A percentile compares a stretch with the other conserved stretches of the same genome.
phyloP scores from a whole-genome alignment of 2,113 vertebrate species.

The Daboia siamensis region DNA sequence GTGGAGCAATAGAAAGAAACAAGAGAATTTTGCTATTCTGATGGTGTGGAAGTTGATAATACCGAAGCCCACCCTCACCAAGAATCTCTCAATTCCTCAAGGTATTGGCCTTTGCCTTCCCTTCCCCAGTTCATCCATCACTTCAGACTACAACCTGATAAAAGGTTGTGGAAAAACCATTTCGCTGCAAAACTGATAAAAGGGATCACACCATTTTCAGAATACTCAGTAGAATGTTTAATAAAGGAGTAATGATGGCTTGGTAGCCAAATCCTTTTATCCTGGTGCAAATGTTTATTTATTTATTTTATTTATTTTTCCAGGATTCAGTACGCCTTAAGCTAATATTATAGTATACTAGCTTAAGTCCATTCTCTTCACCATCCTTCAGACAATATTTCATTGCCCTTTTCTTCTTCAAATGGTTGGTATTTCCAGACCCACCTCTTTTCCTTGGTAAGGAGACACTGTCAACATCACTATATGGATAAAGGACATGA shows the following conservation, averaged over 20 bases:
- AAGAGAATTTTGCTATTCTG: neutral
- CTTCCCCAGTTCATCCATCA: neutral
- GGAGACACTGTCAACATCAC: too few species aligned
- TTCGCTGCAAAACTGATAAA: neutral
- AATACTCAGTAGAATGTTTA: neutral
- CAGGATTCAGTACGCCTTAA: too few species aligned
- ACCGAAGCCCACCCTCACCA: neutral
- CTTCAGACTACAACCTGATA: neutral
- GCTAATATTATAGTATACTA: too few species aligned
- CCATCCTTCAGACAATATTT: too few species aligned
- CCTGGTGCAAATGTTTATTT: neutral
- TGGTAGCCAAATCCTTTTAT: neutral
- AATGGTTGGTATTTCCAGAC: too few species aligned
- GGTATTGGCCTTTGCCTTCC: neutral
- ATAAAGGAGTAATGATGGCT: neutral
- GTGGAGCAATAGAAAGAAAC: neutral
- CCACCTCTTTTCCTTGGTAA: too few species aligned
- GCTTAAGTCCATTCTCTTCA: too few species aligned
- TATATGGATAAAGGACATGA: too few species aligned
- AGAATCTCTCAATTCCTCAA: neutral
- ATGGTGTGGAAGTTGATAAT: neutral
- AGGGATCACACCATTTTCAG: neutral
- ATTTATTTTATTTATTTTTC: neutral
- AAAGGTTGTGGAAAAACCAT: neutral
- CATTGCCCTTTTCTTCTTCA: too few species aligned